Base-by-base conservation (phyloP, 2,797 vertebrate species). In the Pseudopleuronectes americanus region DNA sequence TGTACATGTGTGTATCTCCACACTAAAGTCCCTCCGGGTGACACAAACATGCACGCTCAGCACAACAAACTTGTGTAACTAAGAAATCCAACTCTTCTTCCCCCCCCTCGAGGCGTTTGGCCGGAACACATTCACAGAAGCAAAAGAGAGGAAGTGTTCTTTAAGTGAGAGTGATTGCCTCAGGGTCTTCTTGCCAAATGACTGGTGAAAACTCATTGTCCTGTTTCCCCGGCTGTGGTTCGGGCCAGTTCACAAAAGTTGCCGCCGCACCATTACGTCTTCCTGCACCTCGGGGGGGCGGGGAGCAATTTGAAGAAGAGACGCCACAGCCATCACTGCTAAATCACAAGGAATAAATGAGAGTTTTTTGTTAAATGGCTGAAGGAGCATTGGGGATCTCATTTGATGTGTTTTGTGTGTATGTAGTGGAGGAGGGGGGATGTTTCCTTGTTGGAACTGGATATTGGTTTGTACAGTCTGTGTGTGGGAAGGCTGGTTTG, bases 251-350 rank as follows among this genome's bases (percentile, higher is more conserved):
- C 71, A 68, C 47, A 71, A 70, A 45, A 79, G 71, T 74, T 66
- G 63, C 86, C 87, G 86, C 45, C 73, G 65, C 85, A 64, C 64
- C 60, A 74, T 80, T 71, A 76, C 65, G 47, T 78, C 63, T 57
- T 74, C 63, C 66, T 77, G 57, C 69, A 77, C 77, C 71, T 76
- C 47, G 0, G 69, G 74, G 86, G 74, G 33, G 8, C 6, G 48
- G 57, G 79, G 48, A 78, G 48, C 17, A 4, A 83, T 89, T 88
- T 90, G 85, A 86, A 84, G 80, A 79, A 64, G 68, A 14, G 43
- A 19, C 17, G 43, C 67, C 56, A 60, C 23, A 61, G 77, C 16
- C 4, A 17, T 17, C 43, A 1, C 62, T 74, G 78, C 31, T 75
- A 73, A 85, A 84, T 83, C 77, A 80, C 72, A 83, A 68, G 52